These are phyloP conservation scores for Musca vetustissima DNA, from an alignment of 1,140 invertebrate species.

Conservation along the genomic window DNA sequence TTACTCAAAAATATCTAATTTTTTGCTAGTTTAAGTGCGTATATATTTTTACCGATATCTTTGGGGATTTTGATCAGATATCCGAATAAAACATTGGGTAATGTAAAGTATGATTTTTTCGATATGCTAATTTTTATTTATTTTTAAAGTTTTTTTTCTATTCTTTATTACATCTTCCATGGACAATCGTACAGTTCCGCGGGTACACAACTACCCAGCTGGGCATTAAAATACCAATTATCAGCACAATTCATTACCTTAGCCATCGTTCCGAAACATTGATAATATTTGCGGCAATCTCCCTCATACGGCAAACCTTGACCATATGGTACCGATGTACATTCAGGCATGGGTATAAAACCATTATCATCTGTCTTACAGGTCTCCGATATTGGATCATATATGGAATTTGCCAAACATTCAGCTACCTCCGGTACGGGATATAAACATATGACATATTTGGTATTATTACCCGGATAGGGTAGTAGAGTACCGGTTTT, in stretches of 20 bases:
- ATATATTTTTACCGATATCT: too few species aligned
- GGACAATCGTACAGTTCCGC: not conserved
- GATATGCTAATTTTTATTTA: too few species aligned
- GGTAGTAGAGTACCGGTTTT: constrained; percentile 34
- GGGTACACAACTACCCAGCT: not conserved
- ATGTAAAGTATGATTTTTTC: too few species aligned
- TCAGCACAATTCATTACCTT: not conserved
- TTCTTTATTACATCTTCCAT: not conserved
- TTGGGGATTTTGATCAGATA: too few species aligned
- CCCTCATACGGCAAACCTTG: not conserved
- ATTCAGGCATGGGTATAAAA: not conserved
- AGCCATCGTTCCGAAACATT: not conserved
- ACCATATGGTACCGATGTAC: not conserved
- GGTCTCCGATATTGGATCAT: not conserved
- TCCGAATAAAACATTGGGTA: too few species aligned
- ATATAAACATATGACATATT: constrained; percentile 42
- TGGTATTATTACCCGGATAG: constrained; percentile 37
- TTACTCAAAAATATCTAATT: too few species aligned
- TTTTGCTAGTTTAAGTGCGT: too few species aligned
- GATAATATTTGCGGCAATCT: constrained; percentile 24
- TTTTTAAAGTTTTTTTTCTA: not conserved
- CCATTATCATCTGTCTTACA: too few species aligned
- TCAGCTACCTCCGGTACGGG: constrained; percentile 32
- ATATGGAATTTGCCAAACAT: not conserved
- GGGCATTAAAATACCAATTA: constrained; percentile 13